phyloP scores from a whole-genome alignment of 2,888 invertebrate genomes.

The Oscheius sp. region DNA sequence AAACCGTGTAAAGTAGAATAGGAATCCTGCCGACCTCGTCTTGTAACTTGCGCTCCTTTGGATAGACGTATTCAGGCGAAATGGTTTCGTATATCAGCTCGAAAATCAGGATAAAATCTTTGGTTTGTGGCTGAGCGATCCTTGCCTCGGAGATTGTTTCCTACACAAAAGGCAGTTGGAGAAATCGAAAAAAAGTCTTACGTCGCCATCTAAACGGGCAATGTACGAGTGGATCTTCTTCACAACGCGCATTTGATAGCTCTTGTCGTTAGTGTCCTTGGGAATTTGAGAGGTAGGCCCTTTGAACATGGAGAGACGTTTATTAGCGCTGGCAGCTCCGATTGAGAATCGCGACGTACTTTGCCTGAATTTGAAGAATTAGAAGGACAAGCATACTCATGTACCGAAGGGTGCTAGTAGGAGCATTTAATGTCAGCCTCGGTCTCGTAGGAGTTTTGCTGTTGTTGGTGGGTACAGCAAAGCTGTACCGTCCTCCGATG shows the following conservation, averaged over 20 bases:
- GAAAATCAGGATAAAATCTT: conserved; percentile 31
- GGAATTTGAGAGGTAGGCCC: conserved; percentile 2
- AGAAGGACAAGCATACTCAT: too few species aligned
- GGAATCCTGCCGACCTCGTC: conserved; percentile 17
- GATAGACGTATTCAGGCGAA: conserved; percentile 9
- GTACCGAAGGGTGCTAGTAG: background rate
- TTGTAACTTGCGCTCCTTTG: conserved; percentile 4
- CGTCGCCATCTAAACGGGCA: conserved; percentile 23
- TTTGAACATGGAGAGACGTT: conserved; percentile 11
- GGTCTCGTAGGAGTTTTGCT: conserved; percentile 28
- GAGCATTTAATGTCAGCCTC: conserved; percentile 5
- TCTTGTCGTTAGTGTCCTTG: conserved; percentile 32
- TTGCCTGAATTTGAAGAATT: too few species aligned
- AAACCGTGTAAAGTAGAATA: background rate
- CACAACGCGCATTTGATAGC: conserved; percentile 2
- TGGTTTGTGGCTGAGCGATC: conserved; percentile 8
- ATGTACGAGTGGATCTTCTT: conserved; percentile 30
- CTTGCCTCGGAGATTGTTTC: conserved; percentile 6
- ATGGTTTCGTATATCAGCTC: conserved; percentile 30
- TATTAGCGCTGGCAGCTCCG: background rate
- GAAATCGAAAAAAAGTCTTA: background rate
- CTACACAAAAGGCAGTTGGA: background rate
- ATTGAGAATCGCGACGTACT: conserved; percentile 17
- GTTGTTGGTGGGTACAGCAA: conserved; percentile 2
- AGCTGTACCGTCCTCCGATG: background rate